Evolutionary conservation across 2,113 vertebrate genomes (phyloP).

Genomic region (Saguinus midas): DNA sequence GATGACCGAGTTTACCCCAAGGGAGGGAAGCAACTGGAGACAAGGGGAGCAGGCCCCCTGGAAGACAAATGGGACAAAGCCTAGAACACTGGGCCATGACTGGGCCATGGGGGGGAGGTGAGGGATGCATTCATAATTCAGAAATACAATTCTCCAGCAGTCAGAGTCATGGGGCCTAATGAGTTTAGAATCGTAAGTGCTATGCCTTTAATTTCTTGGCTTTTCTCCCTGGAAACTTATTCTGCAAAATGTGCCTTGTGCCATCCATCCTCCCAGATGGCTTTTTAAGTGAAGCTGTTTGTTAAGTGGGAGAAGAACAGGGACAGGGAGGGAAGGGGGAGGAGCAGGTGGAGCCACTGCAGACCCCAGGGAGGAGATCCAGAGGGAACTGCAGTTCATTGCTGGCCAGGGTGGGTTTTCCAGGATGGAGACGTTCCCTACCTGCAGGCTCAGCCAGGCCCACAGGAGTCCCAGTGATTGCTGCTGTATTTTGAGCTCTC

Average conservation of each 20-base stretch:
- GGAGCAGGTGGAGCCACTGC: background rate
- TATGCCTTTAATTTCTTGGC: slow-evolving; percentile 54
- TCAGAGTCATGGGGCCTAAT: slow-evolving; percentile 32
- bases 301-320: slow-evolving; percentile 19
- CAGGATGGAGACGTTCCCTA: background rate
- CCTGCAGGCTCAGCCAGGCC: background rate
- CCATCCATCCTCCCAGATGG: slow-evolving; percentile 69
- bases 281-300: slow-evolving; percentile 64
- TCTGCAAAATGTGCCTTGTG: slow-evolving; percentile 30
- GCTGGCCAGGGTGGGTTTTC: background rate
- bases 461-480: fast-evolving
- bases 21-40: background rate
- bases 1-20: background rate
- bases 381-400: fast-evolving
- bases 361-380: background rate
- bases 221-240: slow-evolving; percentile 35
- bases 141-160: background rate
- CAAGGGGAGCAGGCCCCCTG: background rate
- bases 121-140: background rate
- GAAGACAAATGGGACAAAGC: background rate
- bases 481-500: background rate
- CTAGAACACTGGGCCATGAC: background rate
- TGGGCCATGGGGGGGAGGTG: background rate
- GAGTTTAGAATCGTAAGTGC: slow-evolving; percentile 37
- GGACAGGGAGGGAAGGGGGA: background rate